Conservation (phyloP, 2,888 invertebrate genomes). For the Gortyna flavago region DNA sequence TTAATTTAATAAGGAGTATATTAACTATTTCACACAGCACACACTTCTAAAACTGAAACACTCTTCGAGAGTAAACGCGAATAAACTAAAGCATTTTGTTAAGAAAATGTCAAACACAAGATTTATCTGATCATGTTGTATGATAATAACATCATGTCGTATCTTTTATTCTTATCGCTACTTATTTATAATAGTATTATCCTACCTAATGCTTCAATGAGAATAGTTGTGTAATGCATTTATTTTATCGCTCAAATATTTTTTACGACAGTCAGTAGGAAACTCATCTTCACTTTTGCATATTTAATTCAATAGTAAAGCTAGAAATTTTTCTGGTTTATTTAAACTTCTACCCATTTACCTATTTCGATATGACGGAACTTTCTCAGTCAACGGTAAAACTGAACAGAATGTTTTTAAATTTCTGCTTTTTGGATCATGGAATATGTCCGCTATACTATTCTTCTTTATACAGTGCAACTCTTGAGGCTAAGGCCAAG, state of each 20-base stretch:
- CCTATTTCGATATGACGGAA: too few species aligned
- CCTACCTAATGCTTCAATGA: not conserved
- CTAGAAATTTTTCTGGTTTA: not conserved
- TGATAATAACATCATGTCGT: conserved; percentile 16
- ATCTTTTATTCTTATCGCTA: conserved; percentile 20
- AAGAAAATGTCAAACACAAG: not conserved
- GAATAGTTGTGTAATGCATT: conserved; percentile 6
- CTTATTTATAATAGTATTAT: not conserved
- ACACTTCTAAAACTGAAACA: not conserved
- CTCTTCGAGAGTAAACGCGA: not conserved
- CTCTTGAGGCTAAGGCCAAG: too few species aligned
- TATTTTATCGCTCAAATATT: not conserved
- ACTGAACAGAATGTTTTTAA: too few species aligned
- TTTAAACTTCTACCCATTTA: not conserved
- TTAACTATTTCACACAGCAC: not conserved
- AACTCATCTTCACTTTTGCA: not conserved
- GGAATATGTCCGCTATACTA: too few species aligned
- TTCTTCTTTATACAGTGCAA: too few species aligned
- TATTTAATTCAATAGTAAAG: not conserved
- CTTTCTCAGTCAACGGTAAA: too few species aligned
- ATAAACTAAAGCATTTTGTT: conserved; percentile 7
- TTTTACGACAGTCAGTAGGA: not conserved
- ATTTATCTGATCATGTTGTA: conserved; percentile 31
- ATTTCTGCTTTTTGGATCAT: too few species aligned
- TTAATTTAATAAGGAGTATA: not conserved